A percentile compares a stretch with the other conserved stretches of the same genome.
These are phyloP conservation scores for Pemphigus obesinymphae DNA, from an alignment of 1,140 invertebrate species.

Conservation along the genomic window DNA sequence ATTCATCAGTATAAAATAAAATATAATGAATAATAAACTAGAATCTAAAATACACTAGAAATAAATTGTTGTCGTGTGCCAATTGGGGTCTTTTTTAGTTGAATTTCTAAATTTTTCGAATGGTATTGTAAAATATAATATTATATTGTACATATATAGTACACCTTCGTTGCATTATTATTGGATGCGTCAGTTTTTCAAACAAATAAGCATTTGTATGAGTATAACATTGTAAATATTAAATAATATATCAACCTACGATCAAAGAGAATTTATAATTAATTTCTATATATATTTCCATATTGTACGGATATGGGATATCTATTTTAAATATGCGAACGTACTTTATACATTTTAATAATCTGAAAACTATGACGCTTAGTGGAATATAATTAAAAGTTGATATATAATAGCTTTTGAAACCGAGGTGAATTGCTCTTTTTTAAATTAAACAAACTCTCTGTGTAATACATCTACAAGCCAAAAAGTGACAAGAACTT, in stretches of 20 bases:
- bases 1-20: too few species aligned
- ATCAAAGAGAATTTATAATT: neutral
- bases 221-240: neutral
- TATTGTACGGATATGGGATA: too few species aligned
- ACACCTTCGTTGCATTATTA: neutral
- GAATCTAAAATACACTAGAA: too few species aligned
- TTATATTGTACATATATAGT: neutral
- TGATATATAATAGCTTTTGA: neutral
- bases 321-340: too few species aligned
- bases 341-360: neutral
- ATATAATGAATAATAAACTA: too few species aligned
- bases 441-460: neutral
- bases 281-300: neutral
- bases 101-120: too few species aligned
- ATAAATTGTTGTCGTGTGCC: too few species aligned
- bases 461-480: neutral
- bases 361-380: neutral
- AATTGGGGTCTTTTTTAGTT: too few species aligned
- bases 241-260: neutral
- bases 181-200: neutral
- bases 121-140: too few species aligned
- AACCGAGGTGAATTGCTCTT: neutral
- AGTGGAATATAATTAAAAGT: neutral
- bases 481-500: neutral
- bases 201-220: neutral